Evolutionary conservation across 2,797 vertebrate genomes (phyloP), one percentile per base, ranked within the genome.

Genomic region (Meriones psammophilus): DNA sequence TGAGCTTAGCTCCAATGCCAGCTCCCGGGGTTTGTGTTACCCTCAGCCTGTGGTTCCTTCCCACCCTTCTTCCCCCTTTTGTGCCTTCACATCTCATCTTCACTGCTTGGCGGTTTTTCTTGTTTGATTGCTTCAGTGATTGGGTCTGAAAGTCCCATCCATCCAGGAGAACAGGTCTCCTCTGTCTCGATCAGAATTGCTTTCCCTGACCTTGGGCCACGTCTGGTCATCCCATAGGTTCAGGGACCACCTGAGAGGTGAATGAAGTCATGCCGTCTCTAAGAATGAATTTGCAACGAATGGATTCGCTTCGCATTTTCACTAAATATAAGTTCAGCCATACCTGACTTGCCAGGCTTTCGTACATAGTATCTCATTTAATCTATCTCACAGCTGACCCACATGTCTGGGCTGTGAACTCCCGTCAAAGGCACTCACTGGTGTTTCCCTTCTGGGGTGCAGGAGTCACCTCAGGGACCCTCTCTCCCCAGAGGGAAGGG

Each of bases 21-120:
- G 76, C n/a, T 28, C 14, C 24, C 33, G 4, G n/a, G 66, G 74
- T 2, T 3, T 28, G 24, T 1, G 0, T 2, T 6, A 54, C 39
- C 58, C 56, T 1, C 24, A 7, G 69, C 24, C 26, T 22, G 12
- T 2, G n/a, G 60, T 24, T 30, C 85, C 42, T 24, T 30, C 5
- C 1, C 0, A 0, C n/a, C 6, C 60, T 12, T 5, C 36, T 24
- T 0, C 7, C 42, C 1, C 5, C 5, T 24, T 42, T 10, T 17
- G n/a, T 50, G 0, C 20, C 68, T 42, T 80, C 56, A 46, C 73
- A 39, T 39, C 42, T 54, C 30, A 2, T 36, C 71, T 66, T 36
- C 8, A 24, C 58, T 4, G 22, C n/a, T 42, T 10, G 36, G 15
- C 12, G 0, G 33, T 50, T 76, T 74, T 76, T 74, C 62, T 79